Evolutionary conservation across 2,113 vertebrate genomes (phyloP).

Genomic region (Brachypteracias leptosomus): DNA sequence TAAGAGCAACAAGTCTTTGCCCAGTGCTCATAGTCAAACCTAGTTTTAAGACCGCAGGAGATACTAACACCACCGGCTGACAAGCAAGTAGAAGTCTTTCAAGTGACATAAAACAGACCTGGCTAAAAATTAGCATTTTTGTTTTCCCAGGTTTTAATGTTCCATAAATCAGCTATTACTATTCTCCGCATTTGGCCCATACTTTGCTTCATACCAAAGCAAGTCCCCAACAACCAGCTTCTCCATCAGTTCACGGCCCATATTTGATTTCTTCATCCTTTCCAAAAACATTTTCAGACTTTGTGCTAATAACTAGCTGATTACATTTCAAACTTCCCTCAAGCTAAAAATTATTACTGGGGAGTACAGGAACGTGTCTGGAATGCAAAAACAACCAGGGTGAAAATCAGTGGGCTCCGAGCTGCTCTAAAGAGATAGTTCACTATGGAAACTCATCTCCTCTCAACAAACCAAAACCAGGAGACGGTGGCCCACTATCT

Average conservation of each 20-base stretch:
- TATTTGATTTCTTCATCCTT: constrained; percentile 5
- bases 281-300: constrained; percentile 50
- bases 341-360: constrained; percentile 48
- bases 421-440: constrained; percentile 25
- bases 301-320: constrained; percentile 39
- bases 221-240: background rate
- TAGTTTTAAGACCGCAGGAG: background rate
- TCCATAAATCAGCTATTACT: background rate
- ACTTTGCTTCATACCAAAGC: background rate
- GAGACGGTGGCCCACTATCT: background rate
- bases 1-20: background rate
- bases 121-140: background rate
- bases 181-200: background rate
- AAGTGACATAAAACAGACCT: background rate
- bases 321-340: constrained; percentile 54
- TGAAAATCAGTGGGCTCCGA: constrained; percentile 44
- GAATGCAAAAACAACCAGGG: constrained; percentile 32
- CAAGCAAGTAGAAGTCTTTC: background rate
- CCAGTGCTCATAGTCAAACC: background rate
- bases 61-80: background rate
- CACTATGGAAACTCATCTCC: background rate
- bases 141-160: background rate
- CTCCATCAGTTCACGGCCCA: background rate
- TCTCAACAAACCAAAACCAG: background rate
- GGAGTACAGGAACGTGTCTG: constrained; percentile 48